Conservation (phyloP, 1,140 invertebrate genomes). For the Papilio helenus region DNA sequence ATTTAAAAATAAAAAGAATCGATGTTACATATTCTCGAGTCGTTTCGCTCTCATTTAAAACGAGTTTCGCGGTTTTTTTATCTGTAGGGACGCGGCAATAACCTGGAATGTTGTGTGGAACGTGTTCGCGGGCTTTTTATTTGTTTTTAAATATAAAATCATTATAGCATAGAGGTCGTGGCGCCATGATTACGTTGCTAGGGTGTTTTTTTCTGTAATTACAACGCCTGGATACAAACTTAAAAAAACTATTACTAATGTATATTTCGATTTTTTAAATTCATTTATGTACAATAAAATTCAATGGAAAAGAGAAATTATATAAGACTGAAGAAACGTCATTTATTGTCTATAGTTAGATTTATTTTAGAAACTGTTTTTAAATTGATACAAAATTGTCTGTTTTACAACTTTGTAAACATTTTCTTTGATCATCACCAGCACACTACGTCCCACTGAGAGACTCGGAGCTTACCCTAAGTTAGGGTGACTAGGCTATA, state of each 20-base stretch:
- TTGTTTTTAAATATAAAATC: slow-evolving; percentile 23
- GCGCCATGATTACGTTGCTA: neutral
- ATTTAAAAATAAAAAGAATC: slow-evolving; percentile 13
- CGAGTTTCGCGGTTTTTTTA: slow-evolving; percentile 7
- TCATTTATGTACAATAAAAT: too few relatives aligned
- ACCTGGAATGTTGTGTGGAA: slow-evolving; percentile 6
- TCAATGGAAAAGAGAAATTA: too few relatives aligned
- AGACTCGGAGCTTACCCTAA: too few relatives aligned
- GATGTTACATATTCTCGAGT: slow-evolving; percentile 8
- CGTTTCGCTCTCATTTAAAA: neutral
- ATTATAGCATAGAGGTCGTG: slow-evolving; percentile 11
- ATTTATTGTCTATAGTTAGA: too few relatives aligned
- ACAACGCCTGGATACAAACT: neutral
- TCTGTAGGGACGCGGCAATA: neutral
- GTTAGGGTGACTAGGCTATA: too few relatives aligned
- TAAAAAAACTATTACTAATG: neutral
- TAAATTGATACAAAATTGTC: too few relatives aligned
- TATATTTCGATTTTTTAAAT: too few relatives aligned
- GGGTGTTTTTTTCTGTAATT: neutral
- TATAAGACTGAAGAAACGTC: too few relatives aligned
- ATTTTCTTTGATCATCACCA: too few relatives aligned
- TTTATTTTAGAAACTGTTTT: too few relatives aligned
- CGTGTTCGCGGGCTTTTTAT: slow-evolving; percentile 6
- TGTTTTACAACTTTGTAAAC: too few relatives aligned
- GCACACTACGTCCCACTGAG: too few relatives aligned